Evolutionary conservation across 2,113 vertebrate genomes (phyloP).

Genomic region (Oncorhynchus tshawytscha): DNA sequence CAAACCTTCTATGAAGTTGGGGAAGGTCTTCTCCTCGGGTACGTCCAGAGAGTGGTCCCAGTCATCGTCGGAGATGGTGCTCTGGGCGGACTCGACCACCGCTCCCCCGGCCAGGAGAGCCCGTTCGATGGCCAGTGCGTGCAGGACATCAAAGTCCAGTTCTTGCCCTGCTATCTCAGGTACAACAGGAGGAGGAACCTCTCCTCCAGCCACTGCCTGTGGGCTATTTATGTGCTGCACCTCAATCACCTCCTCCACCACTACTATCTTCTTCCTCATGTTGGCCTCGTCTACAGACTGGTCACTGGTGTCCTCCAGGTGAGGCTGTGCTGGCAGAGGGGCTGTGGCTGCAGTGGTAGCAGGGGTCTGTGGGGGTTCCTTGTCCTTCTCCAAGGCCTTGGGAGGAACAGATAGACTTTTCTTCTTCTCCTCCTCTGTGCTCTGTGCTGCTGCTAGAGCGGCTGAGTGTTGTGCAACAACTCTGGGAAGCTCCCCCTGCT

Average conservation of each 20-base stretch:
- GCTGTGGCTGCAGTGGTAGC: slow-evolving; percentile 41
- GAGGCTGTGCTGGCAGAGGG: slow-evolving; percentile 17
- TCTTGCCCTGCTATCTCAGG: slow-evolving; percentile 57
- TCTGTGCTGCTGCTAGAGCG: slow-evolving; percentile 64
- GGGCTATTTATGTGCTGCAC: slow-evolving; percentile 67
- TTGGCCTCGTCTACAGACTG: slow-evolving; percentile 52
- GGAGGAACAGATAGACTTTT: slow-evolving; percentile 40
- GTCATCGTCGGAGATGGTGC: slow-evolving; percentile 48
- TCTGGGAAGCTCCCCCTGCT: slow-evolving; percentile 71
- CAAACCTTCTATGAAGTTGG: slow-evolving; percentile 80
- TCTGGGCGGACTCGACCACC: slow-evolving; percentile 8
- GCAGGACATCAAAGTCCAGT: slow-evolving; percentile 74
- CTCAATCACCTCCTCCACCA: slow-evolving; percentile 78
- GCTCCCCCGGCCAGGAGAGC: slow-evolving; percentile 41
- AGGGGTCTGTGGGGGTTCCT: slow-evolving; percentile 59
- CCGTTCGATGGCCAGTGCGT: slow-evolving; percentile 66
- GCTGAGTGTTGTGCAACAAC: slow-evolving; percentile 72
- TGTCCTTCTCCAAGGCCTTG: slow-evolving; percentile 42
- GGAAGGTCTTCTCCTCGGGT: slow-evolving; percentile 72
- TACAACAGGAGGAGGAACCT: slow-evolving; percentile 41
- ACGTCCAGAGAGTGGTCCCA: slow-evolving; percentile 73
- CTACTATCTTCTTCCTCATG: slow-evolving; percentile 78
- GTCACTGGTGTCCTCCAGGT: slow-evolving; percentile 47
- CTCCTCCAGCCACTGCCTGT: slow-evolving; percentile 31
- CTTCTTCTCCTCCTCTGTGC: slow-evolving; percentile 54